Conservation (phyloP, 2,888 invertebrate genomes). For the Lysandra bellargus region DNA sequence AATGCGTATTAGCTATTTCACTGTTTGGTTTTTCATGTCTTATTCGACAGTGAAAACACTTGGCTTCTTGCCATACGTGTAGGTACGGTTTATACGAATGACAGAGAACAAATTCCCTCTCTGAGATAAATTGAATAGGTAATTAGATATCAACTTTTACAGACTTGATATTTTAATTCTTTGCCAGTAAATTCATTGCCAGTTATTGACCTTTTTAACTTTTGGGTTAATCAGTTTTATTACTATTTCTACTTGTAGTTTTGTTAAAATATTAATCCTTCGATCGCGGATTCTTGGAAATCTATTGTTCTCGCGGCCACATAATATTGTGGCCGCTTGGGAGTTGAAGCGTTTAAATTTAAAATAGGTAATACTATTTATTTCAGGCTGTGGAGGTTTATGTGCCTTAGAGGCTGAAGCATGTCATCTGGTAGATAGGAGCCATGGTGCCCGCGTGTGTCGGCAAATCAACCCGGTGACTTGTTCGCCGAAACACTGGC, state of each 20-base stretch:
- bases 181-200: too few species aligned
- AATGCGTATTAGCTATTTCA: background rate
- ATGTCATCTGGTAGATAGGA: constrained; percentile 81
- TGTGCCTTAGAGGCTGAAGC: constrained; percentile 83
- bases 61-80: background rate
- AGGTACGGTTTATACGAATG: background rate
- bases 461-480: constrained; percentile 79
- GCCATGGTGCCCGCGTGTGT: constrained; percentile 75
- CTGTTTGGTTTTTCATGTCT: background rate
- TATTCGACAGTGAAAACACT: background rate
- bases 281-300: too few species aligned
- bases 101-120: background rate
- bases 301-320: too few species aligned
- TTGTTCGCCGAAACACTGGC: constrained; percentile 84
- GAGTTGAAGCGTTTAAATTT: too few species aligned
- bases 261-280: too few species aligned
- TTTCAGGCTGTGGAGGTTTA: constrained; percentile 82
- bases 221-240: too few species aligned
- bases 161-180: background rate
- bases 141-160: background rate
- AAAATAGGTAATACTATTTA: too few species aligned
- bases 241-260: too few species aligned
- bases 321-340: too few species aligned
- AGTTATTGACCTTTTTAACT: too few species aligned
- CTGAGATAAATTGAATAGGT: background rate